Conservation (phyloP, 2,888 invertebrate species). For the Eulithis testata region DNA sequence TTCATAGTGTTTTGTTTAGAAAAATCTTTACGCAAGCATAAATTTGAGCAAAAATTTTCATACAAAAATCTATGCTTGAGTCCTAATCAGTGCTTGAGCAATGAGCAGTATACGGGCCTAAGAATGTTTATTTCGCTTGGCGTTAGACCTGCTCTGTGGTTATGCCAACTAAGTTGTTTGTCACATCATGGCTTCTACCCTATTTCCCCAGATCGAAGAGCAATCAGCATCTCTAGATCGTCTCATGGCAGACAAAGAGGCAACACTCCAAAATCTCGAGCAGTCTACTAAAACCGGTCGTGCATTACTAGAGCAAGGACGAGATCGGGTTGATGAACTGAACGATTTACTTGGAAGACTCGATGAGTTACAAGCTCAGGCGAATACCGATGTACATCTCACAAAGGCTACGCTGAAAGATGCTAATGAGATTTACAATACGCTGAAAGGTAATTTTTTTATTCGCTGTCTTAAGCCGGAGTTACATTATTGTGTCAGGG, state of each 20-base stretch:
- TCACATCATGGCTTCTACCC: too few relatives aligned
- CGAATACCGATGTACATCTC: conserved; percentile 92
- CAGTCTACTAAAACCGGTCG: conserved; percentile 87
- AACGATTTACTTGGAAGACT: conserved; percentile 92
- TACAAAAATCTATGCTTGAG: too few relatives aligned
- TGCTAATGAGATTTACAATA: conserved; percentile 57
- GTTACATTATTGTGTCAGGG: too few relatives aligned
- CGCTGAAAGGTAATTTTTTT: conserved; percentile 48
- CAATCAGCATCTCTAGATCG: conserved; percentile 73
- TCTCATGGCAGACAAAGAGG: conserved; percentile 82
- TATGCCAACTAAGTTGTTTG: too few relatives aligned
- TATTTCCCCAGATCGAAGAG: conserved; percentile 80
- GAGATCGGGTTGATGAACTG: conserved; percentile 87
- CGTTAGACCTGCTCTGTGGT: too few relatives aligned
- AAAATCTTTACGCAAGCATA: too few relatives aligned
- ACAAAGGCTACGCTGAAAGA: conserved; percentile 86
- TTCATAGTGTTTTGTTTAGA: too few relatives aligned
- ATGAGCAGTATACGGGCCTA: too few relatives aligned
- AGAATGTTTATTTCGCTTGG: too few relatives aligned
- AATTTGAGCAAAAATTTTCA: too few relatives aligned
- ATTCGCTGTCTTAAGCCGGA: too few relatives aligned
- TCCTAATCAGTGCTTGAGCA: too few relatives aligned
- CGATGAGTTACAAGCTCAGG: conserved; percentile 89
- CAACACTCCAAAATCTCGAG: conserved; percentile 86
- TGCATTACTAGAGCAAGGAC: conserved; percentile 86